Evolutionary conservation across 2,113 vertebrate genomes (phyloP).

Genomic region (Coturnix japonica): DNA sequence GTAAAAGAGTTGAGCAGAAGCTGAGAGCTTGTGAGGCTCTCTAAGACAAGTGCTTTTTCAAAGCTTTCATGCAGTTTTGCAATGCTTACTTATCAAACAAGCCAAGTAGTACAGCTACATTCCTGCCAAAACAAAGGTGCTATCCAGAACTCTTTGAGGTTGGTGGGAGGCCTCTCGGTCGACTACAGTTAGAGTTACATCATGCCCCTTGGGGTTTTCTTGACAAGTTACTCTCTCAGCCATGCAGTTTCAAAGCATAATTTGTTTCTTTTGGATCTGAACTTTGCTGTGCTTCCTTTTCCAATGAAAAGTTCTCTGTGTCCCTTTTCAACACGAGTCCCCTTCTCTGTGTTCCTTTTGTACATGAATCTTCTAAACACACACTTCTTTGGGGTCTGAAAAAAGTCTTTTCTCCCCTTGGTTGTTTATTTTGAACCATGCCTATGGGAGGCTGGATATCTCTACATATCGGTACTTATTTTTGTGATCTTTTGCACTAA

Average conservation of each 20-base stretch:
- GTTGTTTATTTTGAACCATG: constrained; percentile 18
- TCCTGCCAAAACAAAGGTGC: background rate
- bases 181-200: background rate
- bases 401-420: background rate
- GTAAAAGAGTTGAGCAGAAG: background rate
- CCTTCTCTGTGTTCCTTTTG: background rate
- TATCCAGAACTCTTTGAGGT: background rate
- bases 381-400: background rate
- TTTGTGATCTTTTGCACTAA: constrained; percentile 59
- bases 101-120: background rate
- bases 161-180: background rate
- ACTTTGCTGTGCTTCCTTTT: background rate
- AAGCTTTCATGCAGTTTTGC: constrained; percentile 44
- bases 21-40: background rate
- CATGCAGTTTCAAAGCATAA: background rate
- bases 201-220: background rate
- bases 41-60: constrained; percentile 17
- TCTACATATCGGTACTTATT: constrained; percentile 44
- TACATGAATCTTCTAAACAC: background rate
- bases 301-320: background rate
- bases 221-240: background rate
- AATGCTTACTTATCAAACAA: background rate
- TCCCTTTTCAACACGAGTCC: background rate
- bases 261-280: background rate
- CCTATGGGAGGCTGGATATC: constrained; percentile 19